A percentile compares a stretch with the other conserved stretches of the same genome.
Conservation (phyloP, 2,113 vertebrate species). For the Platycercus adscitus region DNA sequence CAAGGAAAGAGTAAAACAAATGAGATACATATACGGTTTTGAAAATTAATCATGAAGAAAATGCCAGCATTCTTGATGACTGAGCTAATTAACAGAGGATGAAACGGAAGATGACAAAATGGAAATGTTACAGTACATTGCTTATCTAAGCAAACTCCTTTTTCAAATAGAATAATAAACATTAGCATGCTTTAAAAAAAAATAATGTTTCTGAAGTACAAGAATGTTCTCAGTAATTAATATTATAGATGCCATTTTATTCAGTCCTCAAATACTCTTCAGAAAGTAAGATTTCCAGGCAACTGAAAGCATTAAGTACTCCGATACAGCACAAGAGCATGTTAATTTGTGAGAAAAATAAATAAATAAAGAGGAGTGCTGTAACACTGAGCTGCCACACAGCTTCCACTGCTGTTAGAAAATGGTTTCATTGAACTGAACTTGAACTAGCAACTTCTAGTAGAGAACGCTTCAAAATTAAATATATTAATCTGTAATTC, state of each 20-base stretch:
- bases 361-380: not conserved
- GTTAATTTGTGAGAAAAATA: not conserved
- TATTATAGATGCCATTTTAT: not conserved
- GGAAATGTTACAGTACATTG: not conserved
- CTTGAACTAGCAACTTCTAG: not conserved
- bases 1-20: constrained; percentile 20
- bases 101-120: constrained; percentile 25
- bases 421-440: not conserved
- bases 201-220: not conserved
- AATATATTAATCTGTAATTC: not conserved
- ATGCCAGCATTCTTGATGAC: not conserved
- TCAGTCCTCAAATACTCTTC: not conserved
- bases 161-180: not conserved
- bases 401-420: not conserved
- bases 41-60: constrained; percentile 49
- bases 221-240: not conserved
- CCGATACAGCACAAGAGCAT: not conserved
- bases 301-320: not conserved
- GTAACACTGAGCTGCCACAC: not conserved
- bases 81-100: constrained; percentile 17
- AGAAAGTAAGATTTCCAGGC: not conserved
- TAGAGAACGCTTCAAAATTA: not conserved
- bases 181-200: not conserved
- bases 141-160: not conserved
- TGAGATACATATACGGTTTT: not conserved